These are phyloP conservation scores for Orthosia cruda DNA, from an alignment of 2,888 invertebrate genomes.

Conservation along the genomic window DNA sequence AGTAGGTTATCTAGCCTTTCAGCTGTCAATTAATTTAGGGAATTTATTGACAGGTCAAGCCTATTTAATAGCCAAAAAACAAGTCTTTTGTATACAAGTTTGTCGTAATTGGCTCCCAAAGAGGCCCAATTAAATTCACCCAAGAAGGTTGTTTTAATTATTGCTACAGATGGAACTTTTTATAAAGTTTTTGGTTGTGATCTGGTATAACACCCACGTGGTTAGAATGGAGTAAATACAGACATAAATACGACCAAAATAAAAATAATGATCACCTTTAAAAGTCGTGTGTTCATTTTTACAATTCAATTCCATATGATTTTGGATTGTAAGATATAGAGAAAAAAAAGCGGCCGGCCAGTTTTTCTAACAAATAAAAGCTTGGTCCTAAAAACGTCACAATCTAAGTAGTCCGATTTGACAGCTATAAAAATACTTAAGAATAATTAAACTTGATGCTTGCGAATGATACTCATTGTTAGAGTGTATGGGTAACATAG, in stretches of 20 bases:
- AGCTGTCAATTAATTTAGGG: background rate
- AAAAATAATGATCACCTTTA: background rate
- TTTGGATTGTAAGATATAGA: background rate
- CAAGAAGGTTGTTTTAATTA: conserved; percentile 17
- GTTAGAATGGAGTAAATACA: background rate
- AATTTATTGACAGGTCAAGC: conserved; percentile 10
- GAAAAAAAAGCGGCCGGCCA: background rate
- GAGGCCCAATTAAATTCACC: conserved; percentile 25
- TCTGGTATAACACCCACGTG: background rate
- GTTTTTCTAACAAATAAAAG: background rate
- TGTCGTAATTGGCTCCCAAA: conserved; percentile 22
- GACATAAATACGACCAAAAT: background rate
- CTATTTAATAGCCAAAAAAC: background rate
- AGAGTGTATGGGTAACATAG: no score
- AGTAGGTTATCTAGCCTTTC: background rate
- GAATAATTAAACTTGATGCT: no score
- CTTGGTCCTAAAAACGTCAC: no score
- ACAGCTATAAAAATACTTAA: no score
- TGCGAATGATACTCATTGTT: no score
- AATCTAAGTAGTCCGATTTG: no score
- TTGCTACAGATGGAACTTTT: conserved; percentile 6
- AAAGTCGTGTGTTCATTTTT: background rate
- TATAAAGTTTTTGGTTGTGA: conserved; percentile 5
- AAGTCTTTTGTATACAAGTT: background rate
- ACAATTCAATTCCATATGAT: background rate